phyloP scores from a whole-genome alignment of 2,888 invertebrate genomes.

The Plebejus anna region DNA sequence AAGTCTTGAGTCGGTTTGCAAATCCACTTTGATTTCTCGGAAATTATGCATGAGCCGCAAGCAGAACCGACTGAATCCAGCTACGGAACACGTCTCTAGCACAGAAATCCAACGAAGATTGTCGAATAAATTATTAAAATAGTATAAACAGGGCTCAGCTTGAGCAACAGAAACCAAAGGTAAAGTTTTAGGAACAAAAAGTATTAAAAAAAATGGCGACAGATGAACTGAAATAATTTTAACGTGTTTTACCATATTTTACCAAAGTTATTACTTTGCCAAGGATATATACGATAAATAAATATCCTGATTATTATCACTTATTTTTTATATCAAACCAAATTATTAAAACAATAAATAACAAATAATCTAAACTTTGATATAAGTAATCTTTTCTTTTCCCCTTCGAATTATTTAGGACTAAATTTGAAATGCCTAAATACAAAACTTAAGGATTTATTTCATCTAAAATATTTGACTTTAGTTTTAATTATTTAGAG shows the following conservation, averaged over 20 bases:
- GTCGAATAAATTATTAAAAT: constrained; percentile 8
- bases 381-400: too few relatives aligned
- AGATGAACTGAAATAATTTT: too few relatives aligned
- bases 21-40: constrained; percentile 14
- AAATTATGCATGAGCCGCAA: constrained; percentile 25
- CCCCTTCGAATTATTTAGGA: too few relatives aligned
- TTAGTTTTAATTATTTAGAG: constrained; percentile 12
- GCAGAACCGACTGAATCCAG: constrained; percentile 2
- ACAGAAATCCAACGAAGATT: background rate
- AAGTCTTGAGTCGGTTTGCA: constrained; percentile 23
- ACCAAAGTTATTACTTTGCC: too few relatives aligned
- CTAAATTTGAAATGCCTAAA: too few relatives aligned
- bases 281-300: too few relatives aligned
- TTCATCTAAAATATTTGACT: background rate
- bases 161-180: background rate
- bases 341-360: too few relatives aligned
- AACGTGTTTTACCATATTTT: too few relatives aligned
- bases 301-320: background rate
- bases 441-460: background rate
- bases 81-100: background rate
- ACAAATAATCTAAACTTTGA: too few relatives aligned
- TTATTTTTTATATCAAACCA: background rate
- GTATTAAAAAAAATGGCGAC: too few relatives aligned
- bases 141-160: background rate
- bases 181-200: background rate